Conservation (phyloP, 1,140 invertebrate species). For the Hypsibius dujardini region DNA sequence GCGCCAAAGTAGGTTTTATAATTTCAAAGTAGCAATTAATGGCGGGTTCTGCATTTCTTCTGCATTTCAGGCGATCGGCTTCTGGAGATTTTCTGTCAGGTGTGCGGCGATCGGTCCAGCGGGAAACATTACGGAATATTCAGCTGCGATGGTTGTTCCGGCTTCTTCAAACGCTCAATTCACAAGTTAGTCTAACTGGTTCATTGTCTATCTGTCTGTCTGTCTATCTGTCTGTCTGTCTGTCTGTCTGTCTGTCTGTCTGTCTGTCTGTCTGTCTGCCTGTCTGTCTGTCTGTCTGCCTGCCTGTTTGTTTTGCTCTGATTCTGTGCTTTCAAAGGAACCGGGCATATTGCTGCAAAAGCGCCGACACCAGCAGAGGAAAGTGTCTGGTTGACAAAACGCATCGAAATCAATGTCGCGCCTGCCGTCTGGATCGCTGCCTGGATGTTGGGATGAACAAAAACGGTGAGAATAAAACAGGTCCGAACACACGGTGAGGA, state of each 20-base stretch:
- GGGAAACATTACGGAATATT: constrained; percentile 95
- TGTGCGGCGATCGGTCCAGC: constrained; percentile 84
- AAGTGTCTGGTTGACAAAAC: constrained; percentile 84
- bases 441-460: constrained; percentile 42
- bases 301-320: too few species aligned
- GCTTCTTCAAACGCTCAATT: constrained; percentile 91
- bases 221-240: too few species aligned
- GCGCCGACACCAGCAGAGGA: too few species aligned
- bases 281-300: too few species aligned
- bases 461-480: constrained; percentile 32
- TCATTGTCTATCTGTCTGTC: too few species aligned
- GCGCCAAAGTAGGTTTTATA: too few species aligned
- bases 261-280: too few species aligned
- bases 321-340: too few species aligned
- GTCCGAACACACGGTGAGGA: not conserved
- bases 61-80: constrained; percentile 58
- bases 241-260: too few species aligned
- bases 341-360: too few species aligned
- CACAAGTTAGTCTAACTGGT: constrained; percentile 34
- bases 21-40: too few species aligned
- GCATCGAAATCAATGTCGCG: constrained; percentile 44
- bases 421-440: constrained; percentile 40
- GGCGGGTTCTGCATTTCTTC: too few species aligned
- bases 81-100: constrained; percentile 84
- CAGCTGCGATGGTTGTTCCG: constrained; percentile 88